Conservation (phyloP, 2,113 vertebrate species). For the Chionomys nivalis region DNA sequence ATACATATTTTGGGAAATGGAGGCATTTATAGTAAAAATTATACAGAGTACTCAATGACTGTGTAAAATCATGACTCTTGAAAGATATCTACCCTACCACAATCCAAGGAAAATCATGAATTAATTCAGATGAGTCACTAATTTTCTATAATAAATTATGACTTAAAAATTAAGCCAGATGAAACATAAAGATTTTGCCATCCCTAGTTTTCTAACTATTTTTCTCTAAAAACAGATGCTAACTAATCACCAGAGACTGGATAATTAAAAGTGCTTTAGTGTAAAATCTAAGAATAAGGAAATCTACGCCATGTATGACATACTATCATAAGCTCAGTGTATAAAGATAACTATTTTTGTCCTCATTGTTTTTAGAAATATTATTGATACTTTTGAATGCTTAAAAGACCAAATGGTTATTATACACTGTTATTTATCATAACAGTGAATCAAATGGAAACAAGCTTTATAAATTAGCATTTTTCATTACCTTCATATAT, state of each 20-base stretch:
- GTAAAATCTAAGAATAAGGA: not conserved
- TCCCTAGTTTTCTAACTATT: slow-evolving; percentile 6
- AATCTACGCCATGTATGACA: not conserved
- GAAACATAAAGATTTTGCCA: not conserved
- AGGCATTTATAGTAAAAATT: slow-evolving; percentile 26
- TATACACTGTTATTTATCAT: not conserved
- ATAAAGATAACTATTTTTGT: not conserved
- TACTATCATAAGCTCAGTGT: not conserved
- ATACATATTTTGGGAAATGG: not conserved
- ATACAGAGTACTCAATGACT: not conserved
- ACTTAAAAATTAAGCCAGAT: slow-evolving; percentile 17
- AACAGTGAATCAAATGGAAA: not conserved
- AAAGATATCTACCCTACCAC: not conserved
- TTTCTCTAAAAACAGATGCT: not conserved
- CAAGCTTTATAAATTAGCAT: not conserved
- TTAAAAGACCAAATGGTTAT: not conserved
- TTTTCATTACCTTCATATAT: not conserved
- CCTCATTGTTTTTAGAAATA: not conserved
- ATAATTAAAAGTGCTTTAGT: not conserved
- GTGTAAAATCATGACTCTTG: not conserved
- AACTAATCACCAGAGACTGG: not conserved
- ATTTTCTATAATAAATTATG: not conserved
- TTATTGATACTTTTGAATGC: not conserved
- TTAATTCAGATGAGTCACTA: not conserved
- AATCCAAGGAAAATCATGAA: not conserved